Conservation (phyloP, 2,113 vertebrate genomes). For the Coptodon rendalli region DNA sequence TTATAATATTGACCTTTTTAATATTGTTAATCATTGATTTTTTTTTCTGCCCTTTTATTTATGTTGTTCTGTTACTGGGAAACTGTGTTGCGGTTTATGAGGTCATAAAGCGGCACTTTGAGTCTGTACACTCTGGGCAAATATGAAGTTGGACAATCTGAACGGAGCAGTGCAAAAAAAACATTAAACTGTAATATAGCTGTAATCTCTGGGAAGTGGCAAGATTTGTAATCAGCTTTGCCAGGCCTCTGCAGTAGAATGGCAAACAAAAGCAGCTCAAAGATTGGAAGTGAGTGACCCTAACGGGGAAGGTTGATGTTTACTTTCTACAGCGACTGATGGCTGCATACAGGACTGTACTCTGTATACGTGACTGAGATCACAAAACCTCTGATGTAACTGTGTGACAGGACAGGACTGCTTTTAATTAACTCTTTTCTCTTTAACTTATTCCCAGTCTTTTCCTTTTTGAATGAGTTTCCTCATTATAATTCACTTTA, state of each 20-base stretch:
- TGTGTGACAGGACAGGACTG: background rate
- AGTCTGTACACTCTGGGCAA: background rate
- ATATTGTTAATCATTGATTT: background rate
- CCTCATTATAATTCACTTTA: background rate
- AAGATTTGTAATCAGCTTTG: conserved; percentile 46
- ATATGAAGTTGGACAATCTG: background rate
- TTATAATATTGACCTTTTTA: background rate
- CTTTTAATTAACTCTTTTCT: conserved; percentile 13
- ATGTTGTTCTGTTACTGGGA: background rate
- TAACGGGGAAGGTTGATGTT: conserved; percentile 38
- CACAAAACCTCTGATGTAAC: conserved; percentile 15
- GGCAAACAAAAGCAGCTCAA: conserved; percentile 54
- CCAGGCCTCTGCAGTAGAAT: conserved; percentile 17
- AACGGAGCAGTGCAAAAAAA: background rate
- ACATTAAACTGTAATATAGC: conserved; percentile 4
- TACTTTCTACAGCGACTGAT: conserved; percentile 40
- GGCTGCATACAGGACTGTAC: background rate
- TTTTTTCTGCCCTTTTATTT: background rate
- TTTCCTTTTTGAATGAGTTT: background rate
- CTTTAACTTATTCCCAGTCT: background rate
- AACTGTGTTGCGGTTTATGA: background rate
- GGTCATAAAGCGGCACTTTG: background rate
- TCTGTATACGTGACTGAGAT: conserved; percentile 58
- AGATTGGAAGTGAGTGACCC: conserved; percentile 55
- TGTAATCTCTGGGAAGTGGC: conserved; percentile 41